Base-by-base conservation (phyloP, 2,888 invertebrate genomes). In the Sclerodermus sp. region DNA sequence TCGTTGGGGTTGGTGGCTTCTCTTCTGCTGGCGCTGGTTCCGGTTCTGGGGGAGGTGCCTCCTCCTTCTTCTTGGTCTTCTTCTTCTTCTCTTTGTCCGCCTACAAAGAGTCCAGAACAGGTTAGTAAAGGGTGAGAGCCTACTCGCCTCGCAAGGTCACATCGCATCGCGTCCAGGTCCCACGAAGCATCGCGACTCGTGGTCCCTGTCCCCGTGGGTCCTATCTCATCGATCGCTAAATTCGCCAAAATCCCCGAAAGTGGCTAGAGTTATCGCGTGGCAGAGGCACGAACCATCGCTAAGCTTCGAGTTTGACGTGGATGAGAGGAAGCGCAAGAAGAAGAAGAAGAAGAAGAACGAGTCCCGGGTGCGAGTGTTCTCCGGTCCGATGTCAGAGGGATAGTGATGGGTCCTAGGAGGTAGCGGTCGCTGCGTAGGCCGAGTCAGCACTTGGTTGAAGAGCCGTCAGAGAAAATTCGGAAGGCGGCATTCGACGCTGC, bases 31-130 rank as follows among this genome's bases (percentile, higher is more conserved):
- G 85, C 38, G 85, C 82, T 67, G 89, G 85, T 60, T 87, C 86
- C 45, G 89, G 84, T 63, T 85, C 85, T 62, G 87, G 84, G 55
- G 88, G 87, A 62, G 88, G 85, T 47, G 62, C 65, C 87, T 88
- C 90, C 87, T 90, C 91, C 87, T 87, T 87, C 74, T 70, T 77
- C 62, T 70, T 77, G 53, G 70, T 73, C 70, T 87, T 89, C 83
- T 91, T 87, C 86, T 92, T 91, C 88, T 93, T 91, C 82, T 93
- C 92, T 83, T 92, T 92, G 84, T 93, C 92, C 85, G 92, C 93
- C 93, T 93, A 68, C 38, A 68, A 65, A 23, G 3, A 23, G 8
- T 23, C n/a, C n/a, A n/a, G n/a, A 23, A 23, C 23, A 23, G 8
- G 3, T 23, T 23, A 23, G 23, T 23, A 23, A 23, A n/a, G n/a